These are phyloP conservation scores for Oophaga sylvatica DNA, from an alignment of 2,797 vertebrate species.

Conservation along the genomic window DNA sequence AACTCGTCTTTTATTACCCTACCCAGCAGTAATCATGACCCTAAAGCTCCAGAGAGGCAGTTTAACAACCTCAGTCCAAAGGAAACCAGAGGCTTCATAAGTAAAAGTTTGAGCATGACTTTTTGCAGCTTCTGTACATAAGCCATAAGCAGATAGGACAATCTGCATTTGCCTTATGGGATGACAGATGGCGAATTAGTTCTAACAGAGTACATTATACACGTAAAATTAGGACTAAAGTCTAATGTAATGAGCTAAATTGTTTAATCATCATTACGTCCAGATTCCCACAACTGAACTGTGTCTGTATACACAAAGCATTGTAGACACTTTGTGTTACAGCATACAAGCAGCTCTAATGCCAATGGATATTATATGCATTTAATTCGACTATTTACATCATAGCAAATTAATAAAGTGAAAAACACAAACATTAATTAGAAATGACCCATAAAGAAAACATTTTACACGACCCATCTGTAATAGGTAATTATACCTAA, in stretches of 20 bases:
- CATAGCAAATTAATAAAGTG: background rate
- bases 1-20: no score
- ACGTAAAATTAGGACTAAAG: slow-evolving; percentile 33
- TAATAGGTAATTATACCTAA: background rate
- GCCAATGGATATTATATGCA: background rate
- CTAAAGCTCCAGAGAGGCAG: background rate
- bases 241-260: slow-evolving; percentile 37
- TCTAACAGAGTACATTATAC: slow-evolving; percentile 28
- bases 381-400: background rate
- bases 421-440: background rate
- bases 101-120: background rate
- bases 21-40: no score
- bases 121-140: slow-evolving; percentile 3
- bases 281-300: background rate
- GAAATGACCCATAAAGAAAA: background rate
- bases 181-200: slow-evolving; percentile 39
- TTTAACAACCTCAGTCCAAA: background rate
- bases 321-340: background rate
- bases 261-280: slow-evolving; percentile 31
- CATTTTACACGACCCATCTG: background rate
- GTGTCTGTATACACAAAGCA: background rate
- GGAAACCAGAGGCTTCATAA: background rate
- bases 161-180: slow-evolving; percentile 19
- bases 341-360: background rate
- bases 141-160: slow-evolving; percentile 2